Evolutionary conservation across 2,797 vertebrate genomes (phyloP).

Genomic region (Macroramphosus scolopax): DNA sequence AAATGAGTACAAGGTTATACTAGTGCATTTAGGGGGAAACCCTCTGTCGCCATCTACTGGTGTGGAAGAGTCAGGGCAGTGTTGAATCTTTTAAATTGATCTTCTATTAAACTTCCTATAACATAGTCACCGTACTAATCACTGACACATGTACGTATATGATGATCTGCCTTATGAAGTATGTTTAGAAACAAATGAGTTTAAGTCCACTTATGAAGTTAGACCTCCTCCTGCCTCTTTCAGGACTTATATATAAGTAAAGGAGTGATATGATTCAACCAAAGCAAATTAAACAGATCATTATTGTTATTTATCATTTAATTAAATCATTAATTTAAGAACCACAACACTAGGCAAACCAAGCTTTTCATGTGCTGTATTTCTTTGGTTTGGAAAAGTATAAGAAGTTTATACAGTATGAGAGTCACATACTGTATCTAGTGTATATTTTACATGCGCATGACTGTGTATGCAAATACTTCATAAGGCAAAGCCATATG

Average conservation of each 20-base stretch:
- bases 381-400: constrained; percentile 1
- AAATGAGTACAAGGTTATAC: constrained; percentile 58
- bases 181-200: too few species aligned
- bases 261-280: too few species aligned
- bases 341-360: too few species aligned
- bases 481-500: constrained; percentile 15
- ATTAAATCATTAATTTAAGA: too few species aligned
- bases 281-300: too few species aligned
- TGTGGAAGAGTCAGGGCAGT: background rate
- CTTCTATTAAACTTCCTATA: background rate
- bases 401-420: too few species aligned
- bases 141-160: background rate
- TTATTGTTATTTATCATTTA: too few species aligned
- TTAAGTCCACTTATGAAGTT: too few species aligned
- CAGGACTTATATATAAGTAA: too few species aligned
- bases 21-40: constrained; percentile 8
- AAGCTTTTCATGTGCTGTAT: background rate
- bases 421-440: too few species aligned
- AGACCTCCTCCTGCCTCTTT: too few species aligned
- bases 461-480: constrained; percentile 25
- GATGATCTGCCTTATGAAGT: background rate
- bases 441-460: constrained; percentile 1
- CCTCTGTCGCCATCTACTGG: constrained; percentile 66
- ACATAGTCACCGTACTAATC: too few species aligned
- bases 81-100: background rate